Evolutionary conservation across 2,888 invertebrate species (phyloP), one percentile per base, ranked within the genome.

Genomic region (Chalcosyrphus nemorum): DNA sequence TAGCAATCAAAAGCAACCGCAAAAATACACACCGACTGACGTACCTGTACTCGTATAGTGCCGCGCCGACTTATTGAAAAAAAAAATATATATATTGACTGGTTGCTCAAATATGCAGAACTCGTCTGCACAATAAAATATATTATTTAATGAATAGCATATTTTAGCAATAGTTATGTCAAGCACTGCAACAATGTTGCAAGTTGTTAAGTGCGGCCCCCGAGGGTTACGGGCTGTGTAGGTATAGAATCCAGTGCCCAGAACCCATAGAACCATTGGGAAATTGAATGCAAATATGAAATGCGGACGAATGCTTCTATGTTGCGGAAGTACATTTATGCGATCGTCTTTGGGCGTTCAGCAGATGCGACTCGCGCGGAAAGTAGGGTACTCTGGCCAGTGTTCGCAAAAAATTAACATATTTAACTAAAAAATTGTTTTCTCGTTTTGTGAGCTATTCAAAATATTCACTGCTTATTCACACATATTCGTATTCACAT

Each of bases 71-170:
- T 63, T 65, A 74, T 81, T 68, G 35, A 11, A 61, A 52, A 52
- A 63, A 21, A 43, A 43, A 38, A 15, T 24, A 35, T 32, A 52
- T n/a, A n/a, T n/a, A 35, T 43, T 38, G 17, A 59, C 66, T 38
- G 47, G 61, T 63, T 61, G 59, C 43, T 86, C 72, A 63, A 45
- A 72, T 72, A 85, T 82, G 80, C 86, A 78, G 63, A 86, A 74
- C 86, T 82, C 78, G 86, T 86, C 82, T 77, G 81, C 74, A 65
- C 80, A 86, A 87, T 87, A 87, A 86, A 87, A 86, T 86, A 86
- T 86, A 80, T 87, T 85, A 86, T 86, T 86, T 86, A 87, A 86
- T 87, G 86, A 84, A 81, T 81, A 81, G 78, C 78, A 81, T 74
- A 86, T 74, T 86, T 84, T 74, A 68, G 70, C 68, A 81, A 81